phyloP scores from a whole-genome alignment of 2,113 vertebrate species.

The Scalopus aquaticus region DNA sequence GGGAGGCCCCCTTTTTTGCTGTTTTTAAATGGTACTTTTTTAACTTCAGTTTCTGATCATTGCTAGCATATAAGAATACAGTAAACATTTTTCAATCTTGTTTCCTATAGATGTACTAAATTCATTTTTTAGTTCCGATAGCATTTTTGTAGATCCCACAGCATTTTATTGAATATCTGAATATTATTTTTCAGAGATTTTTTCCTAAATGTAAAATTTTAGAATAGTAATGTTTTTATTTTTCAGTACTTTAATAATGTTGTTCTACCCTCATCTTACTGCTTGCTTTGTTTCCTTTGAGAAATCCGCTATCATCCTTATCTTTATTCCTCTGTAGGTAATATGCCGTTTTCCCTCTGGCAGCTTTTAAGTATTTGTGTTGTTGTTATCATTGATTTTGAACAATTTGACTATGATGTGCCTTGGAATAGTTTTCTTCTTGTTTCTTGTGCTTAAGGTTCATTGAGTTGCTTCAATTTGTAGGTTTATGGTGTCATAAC shows the following conservation, averaged over 20 bases:
- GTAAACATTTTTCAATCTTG: neutral
- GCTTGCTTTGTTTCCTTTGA: neutral
- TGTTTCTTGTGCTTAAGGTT: conserved; percentile 11
- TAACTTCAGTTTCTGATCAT: conserved; percentile 7
- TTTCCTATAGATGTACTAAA: neutral
- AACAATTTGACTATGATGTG: neutral
- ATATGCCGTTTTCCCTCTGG: neutral
- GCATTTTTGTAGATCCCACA: neutral
- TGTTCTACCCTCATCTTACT: neutral
- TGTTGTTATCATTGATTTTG: conserved; percentile 18
- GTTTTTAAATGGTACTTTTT: conserved; percentile 29
- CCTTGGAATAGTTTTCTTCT: neutral
- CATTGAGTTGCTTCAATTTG: neutral
- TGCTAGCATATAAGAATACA: neutral
- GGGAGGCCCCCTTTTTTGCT: neutral
- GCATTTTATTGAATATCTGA: conserved; percentile 1
- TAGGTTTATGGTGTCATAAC: neutral
- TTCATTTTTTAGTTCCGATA: neutral
- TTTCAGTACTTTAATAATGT: neutral
- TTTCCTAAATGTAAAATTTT: conserved; percentile 48
- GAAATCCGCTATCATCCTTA: neutral
- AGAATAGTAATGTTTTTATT: neutral
- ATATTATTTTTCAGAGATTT: conserved; percentile 14
- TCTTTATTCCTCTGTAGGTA: neutral
- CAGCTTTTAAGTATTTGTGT: neutral